These are phyloP conservation scores for Mormyrus iriodes DNA, from an alignment of 2,113 vertebrate species.

Conservation along the genomic window DNA sequence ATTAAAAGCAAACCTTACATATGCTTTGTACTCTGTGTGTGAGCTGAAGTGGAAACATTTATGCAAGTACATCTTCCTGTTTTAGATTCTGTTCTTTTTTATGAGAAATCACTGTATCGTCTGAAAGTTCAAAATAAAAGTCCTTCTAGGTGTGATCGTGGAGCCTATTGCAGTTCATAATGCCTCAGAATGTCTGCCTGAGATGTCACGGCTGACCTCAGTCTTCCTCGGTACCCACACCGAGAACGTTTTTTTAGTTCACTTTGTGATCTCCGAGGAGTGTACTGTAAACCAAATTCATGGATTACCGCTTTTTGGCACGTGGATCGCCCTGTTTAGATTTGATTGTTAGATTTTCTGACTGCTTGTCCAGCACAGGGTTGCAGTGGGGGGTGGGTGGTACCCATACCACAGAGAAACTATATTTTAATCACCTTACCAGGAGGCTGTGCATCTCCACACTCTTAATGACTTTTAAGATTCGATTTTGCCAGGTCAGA, in stretches of 20 bases:
- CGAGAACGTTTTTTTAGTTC: not conserved
- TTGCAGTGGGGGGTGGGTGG: not conserved
- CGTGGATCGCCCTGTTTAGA: not conserved
- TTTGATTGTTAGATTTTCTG: not conserved
- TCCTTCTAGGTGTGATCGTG: not conserved
- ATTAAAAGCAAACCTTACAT: not conserved
- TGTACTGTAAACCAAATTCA: not conserved
- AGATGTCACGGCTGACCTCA: not conserved
- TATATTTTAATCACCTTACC: not conserved
- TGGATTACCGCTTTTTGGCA: not conserved
- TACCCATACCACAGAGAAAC: not conserved
- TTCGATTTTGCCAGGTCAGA: constrained; percentile 8
- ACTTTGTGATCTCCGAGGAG: not conserved
- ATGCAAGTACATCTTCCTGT: not conserved
- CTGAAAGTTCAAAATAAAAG: not conserved
- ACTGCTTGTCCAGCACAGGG: not conserved
- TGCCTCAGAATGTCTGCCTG: not conserved
- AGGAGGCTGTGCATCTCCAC: not conserved
- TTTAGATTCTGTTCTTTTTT: not conserved
- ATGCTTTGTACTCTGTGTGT: not conserved
- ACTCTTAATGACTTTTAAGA: not conserved
- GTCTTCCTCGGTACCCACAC: not conserved
- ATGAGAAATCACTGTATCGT: not conserved
- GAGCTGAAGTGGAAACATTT: not conserved
- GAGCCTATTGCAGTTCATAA: not conserved